Evolutionary conservation across 2,113 vertebrate genomes (phyloP).

Genomic region (Triplophysa dalaica): DNA sequence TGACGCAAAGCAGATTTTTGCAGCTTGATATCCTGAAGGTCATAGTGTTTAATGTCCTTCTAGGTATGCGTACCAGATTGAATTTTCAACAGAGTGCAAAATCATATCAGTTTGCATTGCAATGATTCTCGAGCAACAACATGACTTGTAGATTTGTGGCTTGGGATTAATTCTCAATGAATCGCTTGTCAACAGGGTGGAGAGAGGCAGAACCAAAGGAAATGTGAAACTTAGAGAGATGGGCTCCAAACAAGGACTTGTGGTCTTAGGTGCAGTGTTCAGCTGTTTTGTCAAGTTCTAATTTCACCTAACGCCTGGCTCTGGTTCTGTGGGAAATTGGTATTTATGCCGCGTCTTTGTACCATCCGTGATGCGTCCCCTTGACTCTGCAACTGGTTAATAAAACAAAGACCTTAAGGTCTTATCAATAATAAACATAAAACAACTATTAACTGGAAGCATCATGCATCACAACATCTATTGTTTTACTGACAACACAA

Average conservation of each 20-base stretch:
- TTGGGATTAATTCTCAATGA: conserved; percentile 8
- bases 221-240: conserved; percentile 49
- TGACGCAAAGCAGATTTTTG: neutral
- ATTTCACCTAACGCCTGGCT: conserved; percentile 66
- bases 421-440: neutral
- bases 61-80: neutral
- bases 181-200: conserved; percentile 35
- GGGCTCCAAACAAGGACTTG: conserved; percentile 58
- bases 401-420: neutral
- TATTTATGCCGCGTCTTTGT: conserved; percentile 61
- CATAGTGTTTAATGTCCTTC: neutral
- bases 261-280: conserved; percentile 65
- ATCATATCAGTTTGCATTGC: neutral
- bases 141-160: conserved; percentile 5
- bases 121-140: neutral
- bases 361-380: conserved; percentile 21
- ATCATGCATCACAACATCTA: neutral
- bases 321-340: conserved; percentile 50
- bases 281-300: conserved; percentile 71
- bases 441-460: neutral
- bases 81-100: neutral
- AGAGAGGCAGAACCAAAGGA: conserved; percentile 49
- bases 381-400: neutral
- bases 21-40: conserved; percentile 9
- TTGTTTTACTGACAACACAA: neutral